Percentiles rank a stretch among this genome's conserved stretches.
phyloP scores from a whole-genome alignment of 2,888 invertebrate species.

The Eilema caniola region DNA sequence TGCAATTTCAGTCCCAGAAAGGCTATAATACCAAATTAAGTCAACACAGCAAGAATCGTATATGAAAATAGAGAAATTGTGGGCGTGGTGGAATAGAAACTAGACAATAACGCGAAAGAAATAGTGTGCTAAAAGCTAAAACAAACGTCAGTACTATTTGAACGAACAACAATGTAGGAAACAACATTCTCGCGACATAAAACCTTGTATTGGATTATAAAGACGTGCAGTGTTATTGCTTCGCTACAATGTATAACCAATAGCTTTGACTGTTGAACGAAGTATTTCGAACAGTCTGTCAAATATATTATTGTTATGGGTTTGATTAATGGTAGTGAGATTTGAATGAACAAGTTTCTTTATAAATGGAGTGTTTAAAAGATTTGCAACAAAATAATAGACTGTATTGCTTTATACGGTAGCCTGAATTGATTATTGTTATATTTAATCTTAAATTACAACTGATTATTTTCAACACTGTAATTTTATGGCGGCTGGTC shows the following conservation, averaged over 20 bases:
- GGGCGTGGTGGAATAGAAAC: slow-evolving; percentile 14
- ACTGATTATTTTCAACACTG: neutral
- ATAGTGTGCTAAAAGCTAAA: slow-evolving; percentile 33
- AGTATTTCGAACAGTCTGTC: slow-evolving; percentile 44
- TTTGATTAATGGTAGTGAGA: slow-evolving; percentile 31
- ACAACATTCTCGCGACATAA: slow-evolving; percentile 45
- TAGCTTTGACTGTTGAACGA: slow-evolving; percentile 33
- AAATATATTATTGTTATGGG: slow-evolving; percentile 43
- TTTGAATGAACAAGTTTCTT: slow-evolving; percentile 25
- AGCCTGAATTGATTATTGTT: neutral
- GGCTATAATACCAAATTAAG: slow-evolving; percentile 13
- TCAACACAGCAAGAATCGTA: slow-evolving; percentile 4
- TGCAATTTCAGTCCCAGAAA: neutral
- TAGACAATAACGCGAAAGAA: slow-evolving; percentile 19
- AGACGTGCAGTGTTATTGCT: slow-evolving; percentile 49
- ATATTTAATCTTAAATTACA: neutral
- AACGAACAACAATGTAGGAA: slow-evolving; percentile 45
- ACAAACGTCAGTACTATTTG: slow-evolving; percentile 42
- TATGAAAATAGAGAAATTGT: slow-evolving; percentile 17
- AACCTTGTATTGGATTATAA: slow-evolving; percentile 51
- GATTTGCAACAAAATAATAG: slow-evolving; percentile 11
- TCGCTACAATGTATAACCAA: slow-evolving; percentile 46
- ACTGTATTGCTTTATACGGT: neutral
- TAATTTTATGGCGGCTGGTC: neutral
- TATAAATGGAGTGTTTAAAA: slow-evolving; percentile 16